These are phyloP conservation scores for Cariama cristata DNA, from an alignment of 2,113 vertebrate species.

Conservation along the genomic window DNA sequence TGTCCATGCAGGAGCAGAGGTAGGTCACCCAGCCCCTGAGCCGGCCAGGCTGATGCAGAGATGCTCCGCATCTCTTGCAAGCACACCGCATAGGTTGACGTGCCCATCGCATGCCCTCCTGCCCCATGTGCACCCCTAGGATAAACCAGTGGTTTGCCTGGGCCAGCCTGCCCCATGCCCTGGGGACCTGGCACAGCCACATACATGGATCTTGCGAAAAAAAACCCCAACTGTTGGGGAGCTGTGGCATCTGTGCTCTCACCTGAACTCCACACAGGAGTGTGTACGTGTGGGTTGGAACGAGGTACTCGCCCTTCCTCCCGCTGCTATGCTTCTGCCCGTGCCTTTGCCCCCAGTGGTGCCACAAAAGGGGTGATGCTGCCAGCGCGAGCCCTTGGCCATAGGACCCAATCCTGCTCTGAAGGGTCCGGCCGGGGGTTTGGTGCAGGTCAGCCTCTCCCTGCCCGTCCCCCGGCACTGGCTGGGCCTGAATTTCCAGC, in stretches of 20 bases:
- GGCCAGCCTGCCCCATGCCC: background rate
- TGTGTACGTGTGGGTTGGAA: background rate
- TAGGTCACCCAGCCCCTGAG: background rate
- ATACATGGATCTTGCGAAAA: background rate
- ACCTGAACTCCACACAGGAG: background rate
- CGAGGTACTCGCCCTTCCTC: background rate
- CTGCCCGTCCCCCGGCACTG: accelerated
- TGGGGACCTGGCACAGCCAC: background rate
- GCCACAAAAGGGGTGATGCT: background rate
- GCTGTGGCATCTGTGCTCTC: background rate
- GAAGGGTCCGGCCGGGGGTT: background rate
- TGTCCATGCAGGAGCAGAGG: background rate
- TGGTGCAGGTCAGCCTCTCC: background rate
- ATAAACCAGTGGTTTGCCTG: background rate
- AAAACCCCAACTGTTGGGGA: accelerated
- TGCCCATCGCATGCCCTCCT: accelerated
- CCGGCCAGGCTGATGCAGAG: background rate
- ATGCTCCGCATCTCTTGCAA: background rate
- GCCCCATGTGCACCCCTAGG: background rate
- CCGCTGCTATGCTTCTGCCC: background rate
- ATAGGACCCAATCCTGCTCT: background rate
- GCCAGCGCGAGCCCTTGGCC: background rate
- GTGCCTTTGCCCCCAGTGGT: background rate
- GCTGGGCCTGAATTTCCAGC: conserved; percentile 22
- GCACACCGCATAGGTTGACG: background rate